Evolutionary conservation across 2,113 vertebrate species (phyloP).

Genomic region (Cebus imitator): DNA sequence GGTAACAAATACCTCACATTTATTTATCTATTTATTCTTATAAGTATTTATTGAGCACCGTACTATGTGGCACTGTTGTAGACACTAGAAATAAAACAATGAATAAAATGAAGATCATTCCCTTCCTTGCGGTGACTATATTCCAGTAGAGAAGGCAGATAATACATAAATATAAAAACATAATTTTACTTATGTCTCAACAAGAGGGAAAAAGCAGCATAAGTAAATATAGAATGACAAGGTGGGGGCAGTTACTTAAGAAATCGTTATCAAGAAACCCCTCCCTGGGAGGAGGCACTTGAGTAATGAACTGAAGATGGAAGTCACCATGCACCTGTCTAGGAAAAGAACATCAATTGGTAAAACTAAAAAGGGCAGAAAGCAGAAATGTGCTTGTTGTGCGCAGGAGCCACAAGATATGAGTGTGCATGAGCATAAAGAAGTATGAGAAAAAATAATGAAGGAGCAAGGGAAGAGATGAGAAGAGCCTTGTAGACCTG

Average conservation of each 20-base stretch:
- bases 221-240: neutral
- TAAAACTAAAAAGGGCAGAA: neutral
- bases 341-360: neutral
- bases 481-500: neutral
- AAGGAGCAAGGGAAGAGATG: neutral
- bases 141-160: neutral
- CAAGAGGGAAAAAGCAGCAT: neutral
- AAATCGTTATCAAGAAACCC: neutral
- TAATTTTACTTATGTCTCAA: neutral
- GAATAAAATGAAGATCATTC: neutral
- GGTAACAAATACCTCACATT: neutral
- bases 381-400: neutral
- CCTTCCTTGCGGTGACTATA: neutral
- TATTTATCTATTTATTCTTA: neutral
- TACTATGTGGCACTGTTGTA: neutral
- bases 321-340: neutral
- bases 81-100: neutral
- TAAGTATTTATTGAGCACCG: neutral
- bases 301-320: neutral
- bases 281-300: too few relatives aligned
- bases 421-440: neutral
- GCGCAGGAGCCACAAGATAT: neutral
- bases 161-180: neutral
- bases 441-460: neutral
- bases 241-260: neutral